A percentile compares a stretch with the other conserved stretches of the same genome.
Evolutionary conservation across 2,888 invertebrate species (phyloP).

Genomic region (Eilema caniola): DNA sequence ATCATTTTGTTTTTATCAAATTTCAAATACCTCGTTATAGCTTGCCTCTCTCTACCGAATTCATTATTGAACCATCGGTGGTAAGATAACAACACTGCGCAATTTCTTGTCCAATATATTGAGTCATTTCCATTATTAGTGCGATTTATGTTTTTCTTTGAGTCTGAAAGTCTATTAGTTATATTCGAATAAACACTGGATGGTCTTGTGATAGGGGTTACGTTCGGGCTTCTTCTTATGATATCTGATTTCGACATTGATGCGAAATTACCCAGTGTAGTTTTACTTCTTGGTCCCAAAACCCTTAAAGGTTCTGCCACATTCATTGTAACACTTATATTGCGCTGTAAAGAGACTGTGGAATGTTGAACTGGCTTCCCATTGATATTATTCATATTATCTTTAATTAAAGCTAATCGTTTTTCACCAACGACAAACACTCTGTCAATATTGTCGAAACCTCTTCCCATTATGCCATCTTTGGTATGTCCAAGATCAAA

Average conservation of each 20-base stretch:
- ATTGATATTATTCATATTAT: constrained; percentile 86
- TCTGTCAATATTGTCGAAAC: constrained; percentile 93
- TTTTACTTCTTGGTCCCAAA: constrained; percentile 85
- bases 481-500: constrained; percentile 97
- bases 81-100: constrained; percentile 89
- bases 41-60: constrained; percentile 84
- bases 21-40: constrained; percentile 83
- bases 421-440: constrained; percentile 90
- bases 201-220: constrained; percentile 84
- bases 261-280: constrained; percentile 83
- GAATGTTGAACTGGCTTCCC: constrained; percentile 88
- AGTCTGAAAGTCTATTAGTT: constrained; percentile 78
- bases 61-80: constrained; percentile 88
- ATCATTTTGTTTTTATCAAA: constrained; percentile 87
- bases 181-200: constrained; percentile 83
- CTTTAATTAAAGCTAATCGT: constrained; percentile 75
- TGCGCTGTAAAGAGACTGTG: constrained; percentile 87
- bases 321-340: constrained; percentile 88
- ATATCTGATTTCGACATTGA: constrained; percentile 81
- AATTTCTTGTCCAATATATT: constrained; percentile 88
- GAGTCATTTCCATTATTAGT: constrained; percentile 82
- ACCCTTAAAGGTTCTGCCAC: constrained; percentile 85
- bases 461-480: constrained; percentile 97
- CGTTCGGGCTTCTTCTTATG: constrained; percentile 80
- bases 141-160: constrained; percentile 77